Evolutionary conservation across 2,113 vertebrate species (phyloP), one percentile per base, ranked within the genome.

Genomic region (Otis tarda): DNA sequence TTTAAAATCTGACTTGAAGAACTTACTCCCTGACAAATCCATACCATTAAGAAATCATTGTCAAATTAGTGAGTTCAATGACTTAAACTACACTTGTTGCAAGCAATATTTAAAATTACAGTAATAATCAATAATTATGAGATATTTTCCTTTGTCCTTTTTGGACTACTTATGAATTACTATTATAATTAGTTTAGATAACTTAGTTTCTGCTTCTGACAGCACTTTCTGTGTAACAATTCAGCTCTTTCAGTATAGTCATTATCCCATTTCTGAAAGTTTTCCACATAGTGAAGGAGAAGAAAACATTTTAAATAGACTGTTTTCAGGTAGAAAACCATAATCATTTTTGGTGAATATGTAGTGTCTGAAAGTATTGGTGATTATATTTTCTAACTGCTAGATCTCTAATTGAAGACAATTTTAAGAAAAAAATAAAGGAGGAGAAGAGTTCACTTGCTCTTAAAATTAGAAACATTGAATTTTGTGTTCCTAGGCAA

Each of bases 131-230:
- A 67, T 63, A 93, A 96, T 86, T 74, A 76, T 27, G 76, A 89
- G 33, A 30, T 82, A 82, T 88, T 93, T 90, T 45, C 61, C 31
- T 77, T 73, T 39, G 24, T 86, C 52, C 52, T 84, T 77, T 73
- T 68, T 82, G 27, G 65, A 43, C n/a, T 31, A 47, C 9, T 3
- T 30, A 56, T 23, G 28, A 92, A 81, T 55, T 75, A 83, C 21
- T 78, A 30, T 43, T 52, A 56, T 2, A 80, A 20, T 30, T 79
- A 53, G 24, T 77, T 90, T n/a, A 83, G 47, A 86, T 86, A 84
- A 81, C 74, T 93, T 45, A 85, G 31, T 52, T 78, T 93, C 65
- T 83, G 30, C 78, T 90, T 83, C 77, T 93, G 91, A 94, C 60
- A 88, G 89, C 45, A 56, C 9, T 83, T 94, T 70, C 57, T 5